Evolutionary conservation across 2,113 vertebrate species (phyloP).

Genomic region (Syrrhaptes paradoxus): DNA sequence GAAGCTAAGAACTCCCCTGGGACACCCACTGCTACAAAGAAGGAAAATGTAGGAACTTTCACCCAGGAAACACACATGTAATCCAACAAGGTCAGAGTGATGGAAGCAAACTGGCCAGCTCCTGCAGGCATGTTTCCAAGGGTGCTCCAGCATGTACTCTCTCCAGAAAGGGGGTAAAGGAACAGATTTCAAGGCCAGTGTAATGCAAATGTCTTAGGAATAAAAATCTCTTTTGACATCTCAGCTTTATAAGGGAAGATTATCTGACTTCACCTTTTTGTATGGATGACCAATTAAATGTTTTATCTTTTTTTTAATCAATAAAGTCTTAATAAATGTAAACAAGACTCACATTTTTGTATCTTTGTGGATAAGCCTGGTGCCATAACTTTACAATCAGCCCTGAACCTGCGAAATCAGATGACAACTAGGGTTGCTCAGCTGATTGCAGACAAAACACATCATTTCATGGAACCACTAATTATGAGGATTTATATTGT

Average conservation of each 20-base stretch:
- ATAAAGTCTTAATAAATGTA: background rate
- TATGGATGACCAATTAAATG: background rate
- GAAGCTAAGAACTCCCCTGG: conserved; percentile 58
- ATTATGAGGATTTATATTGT: background rate
- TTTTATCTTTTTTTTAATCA: background rate
- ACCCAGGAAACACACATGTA: background rate
- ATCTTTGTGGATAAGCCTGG: background rate
- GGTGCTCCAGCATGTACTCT: rapidly evolving
- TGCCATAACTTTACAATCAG: background rate
- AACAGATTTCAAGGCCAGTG: background rate
- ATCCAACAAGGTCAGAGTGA: background rate
- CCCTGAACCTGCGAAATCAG: background rate
- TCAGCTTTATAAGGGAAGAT: background rate
- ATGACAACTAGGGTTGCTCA: background rate
- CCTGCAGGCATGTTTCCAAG: background rate
- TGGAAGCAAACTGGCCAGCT: background rate
- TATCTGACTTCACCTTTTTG: background rate
- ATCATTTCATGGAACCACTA: background rate
- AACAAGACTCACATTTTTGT: background rate
- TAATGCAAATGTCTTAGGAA: background rate
- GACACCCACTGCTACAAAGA: background rate
- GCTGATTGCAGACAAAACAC: background rate
- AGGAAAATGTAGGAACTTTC: background rate
- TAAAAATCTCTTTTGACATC: background rate
- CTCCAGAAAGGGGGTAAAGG: background rate